phyloP scores from a whole-genome alignment of 2,113 vertebrate species.

The Phalacrocorax brasilianus region DNA sequence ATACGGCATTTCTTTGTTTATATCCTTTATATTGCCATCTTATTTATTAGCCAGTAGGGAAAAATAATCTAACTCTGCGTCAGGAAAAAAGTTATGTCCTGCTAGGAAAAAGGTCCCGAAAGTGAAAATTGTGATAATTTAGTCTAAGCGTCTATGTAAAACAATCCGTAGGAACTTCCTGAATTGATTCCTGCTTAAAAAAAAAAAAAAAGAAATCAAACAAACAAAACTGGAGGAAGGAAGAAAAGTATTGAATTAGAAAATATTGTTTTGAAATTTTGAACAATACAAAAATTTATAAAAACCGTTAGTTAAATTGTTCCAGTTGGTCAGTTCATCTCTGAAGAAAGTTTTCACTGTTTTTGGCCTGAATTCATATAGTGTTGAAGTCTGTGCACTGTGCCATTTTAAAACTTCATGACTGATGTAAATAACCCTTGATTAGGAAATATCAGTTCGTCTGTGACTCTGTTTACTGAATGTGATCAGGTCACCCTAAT shows the following conservation, averaged over 20 bases:
- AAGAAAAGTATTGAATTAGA: not conserved
- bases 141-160: not conserved
- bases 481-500: not conserved
- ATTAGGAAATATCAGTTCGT: not conserved
- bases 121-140: not conserved
- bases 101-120: not conserved
- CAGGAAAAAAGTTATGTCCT: not conserved
- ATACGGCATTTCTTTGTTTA: not conserved
- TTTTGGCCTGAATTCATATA: not conserved
- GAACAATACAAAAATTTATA: not conserved
- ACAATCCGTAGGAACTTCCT: not conserved
- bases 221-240: not conserved
- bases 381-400: fast-evolving
- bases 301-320: not conserved
- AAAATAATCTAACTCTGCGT: not conserved
- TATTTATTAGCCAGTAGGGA: not conserved
- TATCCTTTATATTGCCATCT: not conserved
- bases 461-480: not conserved
- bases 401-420: not conserved
- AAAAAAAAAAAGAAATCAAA: not conserved
- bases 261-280: not conserved
- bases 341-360: not conserved
- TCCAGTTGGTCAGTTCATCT: fast-evolving
- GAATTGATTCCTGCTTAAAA: not conserved
- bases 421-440: not conserved